These are phyloP conservation scores for Sula dactylatra DNA, from an alignment of 2,113 vertebrate genomes.

Conservation along the genomic window DNA sequence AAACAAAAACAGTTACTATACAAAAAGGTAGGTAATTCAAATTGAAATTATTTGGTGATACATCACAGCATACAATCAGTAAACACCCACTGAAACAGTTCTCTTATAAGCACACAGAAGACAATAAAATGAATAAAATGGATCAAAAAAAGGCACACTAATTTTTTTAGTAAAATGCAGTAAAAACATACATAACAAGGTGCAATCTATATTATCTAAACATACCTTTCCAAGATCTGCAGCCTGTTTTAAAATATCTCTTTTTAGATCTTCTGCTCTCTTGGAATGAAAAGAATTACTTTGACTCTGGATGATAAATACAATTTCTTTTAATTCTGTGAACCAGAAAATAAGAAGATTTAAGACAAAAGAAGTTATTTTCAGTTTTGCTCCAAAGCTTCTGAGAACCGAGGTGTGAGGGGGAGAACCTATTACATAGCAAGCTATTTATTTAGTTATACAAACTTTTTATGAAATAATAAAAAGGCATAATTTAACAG, in stretches of 20 bases:
- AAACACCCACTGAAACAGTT: background rate
- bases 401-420: background rate
- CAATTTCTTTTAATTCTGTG: slow-evolving; percentile 86
- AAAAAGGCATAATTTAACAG: background rate
- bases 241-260: slow-evolving; percentile 83
- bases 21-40: background rate
- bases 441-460: background rate
- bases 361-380: background rate
- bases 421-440: background rate
- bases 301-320: slow-evolving; percentile 96
- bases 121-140: background rate
- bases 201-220: background rate
- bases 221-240: slow-evolving; percentile 81
- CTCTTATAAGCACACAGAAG: background rate
- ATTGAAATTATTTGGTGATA: background rate
- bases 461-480: background rate
- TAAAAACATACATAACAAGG: background rate
- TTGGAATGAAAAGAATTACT: slow-evolving; percentile 89
- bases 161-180: background rate
- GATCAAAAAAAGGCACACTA: background rate
- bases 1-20: background rate
- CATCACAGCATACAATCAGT: background rate
- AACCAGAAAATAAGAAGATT: slow-evolving; percentile 55
- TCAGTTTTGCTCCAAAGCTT: background rate
- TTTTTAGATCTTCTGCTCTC: slow-evolving; percentile 82